Base-by-base conservation (phyloP, 2,888 invertebrate species). In the Netelia fuscicornis region DNA sequence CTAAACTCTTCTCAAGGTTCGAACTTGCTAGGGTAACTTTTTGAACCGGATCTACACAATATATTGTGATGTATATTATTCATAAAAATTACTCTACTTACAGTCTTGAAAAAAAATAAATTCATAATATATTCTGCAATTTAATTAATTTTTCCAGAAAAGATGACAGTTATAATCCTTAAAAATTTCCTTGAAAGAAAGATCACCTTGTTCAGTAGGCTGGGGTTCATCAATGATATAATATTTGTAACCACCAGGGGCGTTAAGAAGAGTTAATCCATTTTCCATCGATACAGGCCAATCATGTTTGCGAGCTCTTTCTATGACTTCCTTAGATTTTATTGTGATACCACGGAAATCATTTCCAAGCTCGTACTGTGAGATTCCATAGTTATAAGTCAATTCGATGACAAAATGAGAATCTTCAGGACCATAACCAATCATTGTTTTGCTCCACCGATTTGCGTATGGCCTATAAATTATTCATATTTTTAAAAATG, bases 371-470 rank as follows among this genome's bases (percentile, higher is more conserved):
- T 97, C 96, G 92, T 99, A 99, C 71, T 96, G 95, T 86, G 97
- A 96, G 25, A 99, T 96, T 25, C 98, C 98, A 93, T 99, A 99
- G 94, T 99, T 99, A 94, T 99, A 99, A 11, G 99, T 99, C 64
- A 99, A 95, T 93, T 99, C 99, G 25, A 99, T 95, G 0, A 98
- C 99, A 95, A 99, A 99, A 94, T 99, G 98, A 75, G 96, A 95
- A 90, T 98, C 97, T 94, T 99, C 99, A 0, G 98, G 96, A 0
- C 99, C 99, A 94, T 99, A 99, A 1, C 99, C 99, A 65, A 99
- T 96, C 99, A 99, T 99, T 0, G 99, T 99, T 95, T 99, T 99
- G 92, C 99, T 99, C 99, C 99, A 99, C 89, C 98, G 97, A 90
- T 98, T 98, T 90, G 98, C 98, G 91, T 99, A 99, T 0, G 99